Conservation (phyloP, 2,797 vertebrate genomes). For the Darevskia nairensis region DNA sequence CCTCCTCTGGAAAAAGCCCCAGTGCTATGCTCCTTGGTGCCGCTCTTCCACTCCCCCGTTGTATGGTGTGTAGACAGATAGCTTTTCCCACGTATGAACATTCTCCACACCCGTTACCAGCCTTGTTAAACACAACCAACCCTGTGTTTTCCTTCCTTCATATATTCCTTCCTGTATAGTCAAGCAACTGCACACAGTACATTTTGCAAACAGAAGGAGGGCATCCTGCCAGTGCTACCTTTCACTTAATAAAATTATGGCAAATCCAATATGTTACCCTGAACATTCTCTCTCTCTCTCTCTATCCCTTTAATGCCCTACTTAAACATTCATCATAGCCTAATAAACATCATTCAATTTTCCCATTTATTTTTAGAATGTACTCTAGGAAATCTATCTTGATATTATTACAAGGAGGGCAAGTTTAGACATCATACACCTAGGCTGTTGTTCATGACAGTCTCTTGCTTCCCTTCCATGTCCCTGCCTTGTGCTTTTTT, state of each 20-base stretch:
- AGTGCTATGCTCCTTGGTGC: no score
- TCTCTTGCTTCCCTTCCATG: background rate
- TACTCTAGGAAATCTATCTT: conserved; percentile 27
- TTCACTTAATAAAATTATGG: conserved; percentile 55
- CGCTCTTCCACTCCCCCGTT: no score
- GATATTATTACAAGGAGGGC: background rate
- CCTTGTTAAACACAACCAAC: background rate
- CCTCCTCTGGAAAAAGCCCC: no score
- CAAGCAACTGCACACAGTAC: conserved; percentile 8
- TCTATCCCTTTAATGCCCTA: conserved; percentile 46
- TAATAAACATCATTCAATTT: conserved; percentile 57
- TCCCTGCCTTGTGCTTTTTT: background rate
- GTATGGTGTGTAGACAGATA: background rate
- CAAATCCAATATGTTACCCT: conserved; percentile 53
- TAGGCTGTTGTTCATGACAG: background rate
- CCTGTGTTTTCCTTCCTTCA: background rate
- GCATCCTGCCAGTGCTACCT: background rate
- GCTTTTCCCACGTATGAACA: background rate
- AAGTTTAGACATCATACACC: background rate
- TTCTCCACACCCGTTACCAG: conserved; percentile 29
- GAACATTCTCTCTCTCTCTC: conserved; percentile 10
- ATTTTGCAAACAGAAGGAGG: background rate
- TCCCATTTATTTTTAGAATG: conserved; percentile 45
- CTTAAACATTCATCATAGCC: conserved; percentile 51
- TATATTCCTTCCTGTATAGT: background rate